Percentiles rank a stretch among this genome's conserved stretches.
Evolutionary conservation across 2,113 vertebrate species (phyloP).

Genomic region (Aegypius monachus): DNA sequence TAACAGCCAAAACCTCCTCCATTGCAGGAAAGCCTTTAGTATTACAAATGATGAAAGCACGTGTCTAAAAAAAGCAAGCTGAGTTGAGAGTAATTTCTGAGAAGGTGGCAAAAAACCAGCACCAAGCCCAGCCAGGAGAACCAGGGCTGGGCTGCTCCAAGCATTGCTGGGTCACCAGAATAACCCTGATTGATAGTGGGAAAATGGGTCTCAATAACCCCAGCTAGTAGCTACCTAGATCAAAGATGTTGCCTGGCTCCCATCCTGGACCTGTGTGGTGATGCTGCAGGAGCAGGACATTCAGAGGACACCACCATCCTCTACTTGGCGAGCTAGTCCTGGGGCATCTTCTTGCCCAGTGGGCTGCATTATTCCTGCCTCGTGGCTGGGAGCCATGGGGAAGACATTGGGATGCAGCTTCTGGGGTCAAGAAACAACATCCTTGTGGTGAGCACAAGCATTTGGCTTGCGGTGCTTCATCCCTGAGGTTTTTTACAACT

Average conservation of each 20-base stretch:
- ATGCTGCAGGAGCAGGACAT: not conserved
- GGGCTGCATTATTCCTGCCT: not conserved
- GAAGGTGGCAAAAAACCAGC: not conserved
- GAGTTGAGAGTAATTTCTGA: not conserved
- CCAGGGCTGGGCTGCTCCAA: not conserved
- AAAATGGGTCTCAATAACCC: not conserved
- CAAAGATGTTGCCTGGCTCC: not conserved
- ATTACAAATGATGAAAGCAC: conserved; percentile 41
- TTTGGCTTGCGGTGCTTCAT: not conserved
- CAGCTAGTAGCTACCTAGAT: not conserved
- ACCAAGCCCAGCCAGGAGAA: not conserved
- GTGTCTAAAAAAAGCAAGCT: not conserved
- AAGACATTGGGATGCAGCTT: not conserved
- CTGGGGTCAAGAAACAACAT: not conserved
- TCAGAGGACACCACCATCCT: not conserved
- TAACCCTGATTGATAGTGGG: not conserved
- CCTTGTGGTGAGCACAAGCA: not conserved
- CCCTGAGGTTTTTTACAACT: not conserved
- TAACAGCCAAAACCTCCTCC: conserved; percentile 24
- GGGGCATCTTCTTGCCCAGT: not conserved
- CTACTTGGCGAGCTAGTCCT: not conserved
- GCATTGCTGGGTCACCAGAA: not conserved
- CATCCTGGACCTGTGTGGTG: no score
- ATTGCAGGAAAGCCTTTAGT: conserved; percentile 8
- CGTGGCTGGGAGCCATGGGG: accelerated